Base-by-base conservation (phyloP, 2,888 invertebrate species). In the Mythimna albipuncta region DNA sequence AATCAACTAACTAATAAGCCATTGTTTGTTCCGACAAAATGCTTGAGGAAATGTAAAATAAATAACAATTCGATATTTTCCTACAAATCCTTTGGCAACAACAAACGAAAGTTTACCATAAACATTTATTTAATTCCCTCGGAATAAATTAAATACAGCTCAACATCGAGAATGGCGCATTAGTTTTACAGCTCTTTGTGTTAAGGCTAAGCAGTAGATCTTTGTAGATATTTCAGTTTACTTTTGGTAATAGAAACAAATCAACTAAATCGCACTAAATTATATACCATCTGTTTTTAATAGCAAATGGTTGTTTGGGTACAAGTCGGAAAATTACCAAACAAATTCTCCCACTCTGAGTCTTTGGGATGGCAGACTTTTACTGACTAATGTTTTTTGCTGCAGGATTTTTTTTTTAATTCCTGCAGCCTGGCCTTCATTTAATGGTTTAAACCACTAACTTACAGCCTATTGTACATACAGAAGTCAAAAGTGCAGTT, bases 101-200 rank as follows among this genome's bases (percentile, higher is more conserved):
- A n/a, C 13, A 44, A 61, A 62, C 52, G 57, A 69, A 80, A 64
- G 64, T 64, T 21, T 11, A 10, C 38, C 32, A 61, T 76, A 67
- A 69, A 76, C 50, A 69, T 64, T 68, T 50, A 64, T 19, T 66
- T 66, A 55, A 69, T 57, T 54, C 55, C 11, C 44, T 2, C 1
- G 32, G 6, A 57, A 57, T 67, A 57, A 59, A 55, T 66, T 70
- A 54, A 64, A 55, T 66, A 59, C 44, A n/a, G 5, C 38, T 16
- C 35, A 41, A 63, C 47, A 57, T 57, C 5, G 35, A 50, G 58
- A 75, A 69, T 75, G n/a, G 44, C 19, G 44, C 32, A 16, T 79
- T 73, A 32, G 35, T 69, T 82, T 73, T 59, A 79, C 41, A 66
- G 55, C 69, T 35, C 55, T 75, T 78, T 81, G 75, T 81, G 44